Base-by-base conservation (phyloP, 2,113 vertebrate species). In the Ondatra zibethicus region DNA sequence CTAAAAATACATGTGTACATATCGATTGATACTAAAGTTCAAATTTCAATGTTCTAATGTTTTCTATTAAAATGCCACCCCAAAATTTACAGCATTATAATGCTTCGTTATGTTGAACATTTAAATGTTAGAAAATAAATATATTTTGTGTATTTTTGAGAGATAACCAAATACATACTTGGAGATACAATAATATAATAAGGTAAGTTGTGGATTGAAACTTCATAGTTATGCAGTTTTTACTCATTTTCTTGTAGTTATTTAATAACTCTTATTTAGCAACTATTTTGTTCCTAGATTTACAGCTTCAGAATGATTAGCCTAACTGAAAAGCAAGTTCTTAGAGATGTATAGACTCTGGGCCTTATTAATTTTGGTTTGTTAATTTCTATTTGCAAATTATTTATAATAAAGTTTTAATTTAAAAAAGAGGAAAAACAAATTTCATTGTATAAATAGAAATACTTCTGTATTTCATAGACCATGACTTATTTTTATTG, bases 41-140 rank as follows among this genome's bases (percentile, higher is more conserved):
- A 5, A 27, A 81, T 85, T 92, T 94, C 52, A 89, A 73, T 93
- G 73, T 78, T 92, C 21, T 12, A 36, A 31, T 88, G 14, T 42
- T 97, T 88, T 88, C 70, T 29, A 31, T 58, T 95, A n/a, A 92
- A 96, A 88, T 91, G 65, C 84, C 70, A 86, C 6, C 61, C 7
- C 31, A 7, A 63, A 76, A 21, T 50, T 0, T 72, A 55, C 0
- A 58, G 11, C 45, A 63, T 55, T 70, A 80, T 90, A 75, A 89
- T 7, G 2, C 14, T 72, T 91, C 29, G 77, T 75, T 8, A 65
- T 91, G 16, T 36, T 94, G 39, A 82, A 68, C 0, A 47, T 75
- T 2, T 65, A 89, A 78, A 77, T 91, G 77, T 11, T 88, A 42
- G 27, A 80, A 88, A 91, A 84, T 88, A 75, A 94, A 36, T 65